Conservation (phyloP, 2,888 invertebrate genomes). For the Saturnia japonica region DNA sequence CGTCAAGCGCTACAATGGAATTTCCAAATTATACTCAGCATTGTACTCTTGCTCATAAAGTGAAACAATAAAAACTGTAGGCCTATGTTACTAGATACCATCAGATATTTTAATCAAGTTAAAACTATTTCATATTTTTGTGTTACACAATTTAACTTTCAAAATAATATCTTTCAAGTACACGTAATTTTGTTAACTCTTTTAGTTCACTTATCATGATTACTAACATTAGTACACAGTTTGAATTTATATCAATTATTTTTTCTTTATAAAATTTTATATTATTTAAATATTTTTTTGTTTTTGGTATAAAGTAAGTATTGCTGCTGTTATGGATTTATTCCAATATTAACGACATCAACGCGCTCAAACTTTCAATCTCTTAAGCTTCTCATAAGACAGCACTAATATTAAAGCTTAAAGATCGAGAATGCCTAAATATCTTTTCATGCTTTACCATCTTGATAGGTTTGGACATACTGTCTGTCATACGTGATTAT, state of each 20-base stretch:
- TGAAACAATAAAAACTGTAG: conserved; percentile 3
- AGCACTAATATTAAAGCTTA: neutral
- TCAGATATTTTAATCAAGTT: neutral
- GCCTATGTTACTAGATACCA: neutral
- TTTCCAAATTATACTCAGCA: conserved; percentile 45
- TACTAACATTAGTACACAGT: too few species aligned
- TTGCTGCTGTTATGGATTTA: neutral
- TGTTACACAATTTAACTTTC: neutral
- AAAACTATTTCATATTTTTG: neutral
- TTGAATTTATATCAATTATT: neutral
- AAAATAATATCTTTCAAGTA: neutral
- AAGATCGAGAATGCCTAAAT: neutral
- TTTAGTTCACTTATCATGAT: neutral
- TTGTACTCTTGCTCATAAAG: neutral
- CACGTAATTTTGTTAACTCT: neutral
- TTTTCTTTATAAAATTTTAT: neutral
- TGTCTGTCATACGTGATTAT: neutral
- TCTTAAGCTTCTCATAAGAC: too few species aligned
- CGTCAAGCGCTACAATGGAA: conserved; percentile 39
- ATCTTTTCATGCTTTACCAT: too few species aligned
- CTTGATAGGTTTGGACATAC: neutral
- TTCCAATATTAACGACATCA: conserved; percentile 5
- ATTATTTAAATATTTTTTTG: neutral
- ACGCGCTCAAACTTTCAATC: neutral
- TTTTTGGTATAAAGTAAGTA: neutral